Conservation (phyloP, 2,113 vertebrate genomes). For the Petromus typicus region DNA sequence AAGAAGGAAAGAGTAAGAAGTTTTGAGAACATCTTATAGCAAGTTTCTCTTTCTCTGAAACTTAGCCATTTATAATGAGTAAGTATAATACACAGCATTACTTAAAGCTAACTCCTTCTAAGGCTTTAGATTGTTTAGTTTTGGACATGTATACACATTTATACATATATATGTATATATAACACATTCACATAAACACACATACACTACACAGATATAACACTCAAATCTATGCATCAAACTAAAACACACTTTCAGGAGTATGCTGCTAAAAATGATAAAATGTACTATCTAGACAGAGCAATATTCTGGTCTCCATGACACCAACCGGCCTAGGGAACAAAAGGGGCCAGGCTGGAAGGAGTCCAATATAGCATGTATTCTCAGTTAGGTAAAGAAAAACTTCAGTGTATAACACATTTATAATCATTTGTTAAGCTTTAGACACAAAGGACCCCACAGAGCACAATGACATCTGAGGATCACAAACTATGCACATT, state of each 20-base stretch:
- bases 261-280: not conserved
- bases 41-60: conserved; percentile 52
- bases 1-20: not conserved
- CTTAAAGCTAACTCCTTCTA: conserved; percentile 31
- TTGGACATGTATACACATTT: not conserved
- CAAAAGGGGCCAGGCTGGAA: not conserved
- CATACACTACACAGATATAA: not conserved
- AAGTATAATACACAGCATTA: not conserved
- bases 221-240: conserved; percentile 2
- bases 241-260: conserved; percentile 34
- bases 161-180: not conserved
- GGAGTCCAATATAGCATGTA: not conserved
- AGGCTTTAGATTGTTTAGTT: not conserved
- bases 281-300: not conserved
- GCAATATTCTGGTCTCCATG: not conserved
- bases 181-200: not conserved
- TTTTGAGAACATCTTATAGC: conserved; percentile 19
- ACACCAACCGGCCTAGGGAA: not conserved
- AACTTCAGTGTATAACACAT: not conserved
- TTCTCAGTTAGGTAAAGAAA: not conserved
- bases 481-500: not conserved
- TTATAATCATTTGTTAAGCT: not conserved
- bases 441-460: not conserved
- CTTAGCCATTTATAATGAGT: not conserved
- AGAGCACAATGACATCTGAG: not conserved